Percentiles rank a stretch among this genome's conserved stretches.
These are phyloP conservation scores for Stenotaenia linearis DNA, from an alignment of 2,888 invertebrate species.

Conservation along the genomic window DNA sequence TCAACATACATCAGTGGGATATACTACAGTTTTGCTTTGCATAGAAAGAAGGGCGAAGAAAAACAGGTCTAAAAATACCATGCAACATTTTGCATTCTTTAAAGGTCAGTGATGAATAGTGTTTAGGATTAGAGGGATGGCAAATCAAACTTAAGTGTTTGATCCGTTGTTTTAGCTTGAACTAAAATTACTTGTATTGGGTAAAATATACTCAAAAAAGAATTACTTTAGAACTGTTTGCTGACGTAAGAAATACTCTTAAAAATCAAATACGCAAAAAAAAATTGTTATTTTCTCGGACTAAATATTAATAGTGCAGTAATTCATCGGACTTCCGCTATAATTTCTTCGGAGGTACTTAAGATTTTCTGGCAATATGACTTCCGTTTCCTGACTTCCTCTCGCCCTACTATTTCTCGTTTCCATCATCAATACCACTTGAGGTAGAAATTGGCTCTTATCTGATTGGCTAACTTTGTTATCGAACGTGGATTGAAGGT, in stretches of 20 bases:
- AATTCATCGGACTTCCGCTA: conserved; percentile 10
- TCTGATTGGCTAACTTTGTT: not conserved
- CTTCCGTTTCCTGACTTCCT: not conserved
- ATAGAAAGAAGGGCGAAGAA: not conserved
- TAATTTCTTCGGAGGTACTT: conserved; percentile 3
- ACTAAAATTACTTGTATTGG: no score
- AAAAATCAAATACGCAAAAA: not conserved
- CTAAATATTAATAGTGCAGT: no score
- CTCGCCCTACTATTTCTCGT: not conserved
- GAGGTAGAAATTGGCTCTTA: not conserved
- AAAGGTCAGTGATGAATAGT: not conserved
- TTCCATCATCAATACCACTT: not conserved
- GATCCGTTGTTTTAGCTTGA: not conserved
- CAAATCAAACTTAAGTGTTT: not conserved
- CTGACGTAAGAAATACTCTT: not conserved
- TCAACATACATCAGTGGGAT: not conserved
- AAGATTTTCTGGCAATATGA: not conserved
- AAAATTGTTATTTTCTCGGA: not conserved
- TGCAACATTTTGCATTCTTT: not conserved
- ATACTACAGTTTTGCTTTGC: conserved; percentile 17
- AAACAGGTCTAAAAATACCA: not conserved
- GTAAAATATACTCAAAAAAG: no score
- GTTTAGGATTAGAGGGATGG: not conserved
- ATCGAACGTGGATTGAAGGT: not conserved
- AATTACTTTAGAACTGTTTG: no score